Evolutionary conservation across 2,888 invertebrate genomes (phyloP).

Genomic region (Eupithecia insigniata): DNA sequence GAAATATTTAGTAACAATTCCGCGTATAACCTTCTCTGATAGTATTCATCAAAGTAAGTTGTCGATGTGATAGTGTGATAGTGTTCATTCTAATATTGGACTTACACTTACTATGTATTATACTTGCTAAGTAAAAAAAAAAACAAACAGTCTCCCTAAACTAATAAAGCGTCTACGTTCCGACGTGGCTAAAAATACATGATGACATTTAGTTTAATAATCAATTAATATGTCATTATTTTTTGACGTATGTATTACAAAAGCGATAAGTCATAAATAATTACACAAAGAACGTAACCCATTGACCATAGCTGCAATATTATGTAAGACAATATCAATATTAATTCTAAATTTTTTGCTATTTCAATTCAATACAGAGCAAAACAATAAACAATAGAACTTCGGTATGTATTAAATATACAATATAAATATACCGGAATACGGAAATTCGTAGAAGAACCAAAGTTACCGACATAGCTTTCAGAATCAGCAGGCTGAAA

Average conservation of each 20-base stretch:
- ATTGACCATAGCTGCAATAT: slow-evolving; percentile 19
- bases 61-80: no score
- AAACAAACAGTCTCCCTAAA: not conserved
- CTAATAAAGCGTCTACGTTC: not conserved
- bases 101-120: no score
- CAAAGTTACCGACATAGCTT: no score
- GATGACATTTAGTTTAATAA: not conserved
- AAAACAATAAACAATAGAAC: slow-evolving; percentile 67
- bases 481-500: no score
- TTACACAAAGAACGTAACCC: slow-evolving; percentile 9
- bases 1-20: no score
- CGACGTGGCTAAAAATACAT: not conserved
- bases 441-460: no score
- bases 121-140: no score
- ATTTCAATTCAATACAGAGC: slow-evolving; percentile 53
- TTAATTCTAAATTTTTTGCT: slow-evolving; percentile 48
- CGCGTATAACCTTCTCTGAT: no score
- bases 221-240: not conserved
- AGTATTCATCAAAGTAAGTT: no score
- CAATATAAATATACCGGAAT: no score
- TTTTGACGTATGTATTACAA: not conserved
- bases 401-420: slow-evolving; percentile 13
- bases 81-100: no score
- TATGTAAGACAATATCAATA: slow-evolving; percentile 18
- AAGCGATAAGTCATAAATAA: slow-evolving; percentile 25